Evolutionary conservation across 2,113 vertebrate species (phyloP).

Genomic region (Diphyllodes magnificus): DNA sequence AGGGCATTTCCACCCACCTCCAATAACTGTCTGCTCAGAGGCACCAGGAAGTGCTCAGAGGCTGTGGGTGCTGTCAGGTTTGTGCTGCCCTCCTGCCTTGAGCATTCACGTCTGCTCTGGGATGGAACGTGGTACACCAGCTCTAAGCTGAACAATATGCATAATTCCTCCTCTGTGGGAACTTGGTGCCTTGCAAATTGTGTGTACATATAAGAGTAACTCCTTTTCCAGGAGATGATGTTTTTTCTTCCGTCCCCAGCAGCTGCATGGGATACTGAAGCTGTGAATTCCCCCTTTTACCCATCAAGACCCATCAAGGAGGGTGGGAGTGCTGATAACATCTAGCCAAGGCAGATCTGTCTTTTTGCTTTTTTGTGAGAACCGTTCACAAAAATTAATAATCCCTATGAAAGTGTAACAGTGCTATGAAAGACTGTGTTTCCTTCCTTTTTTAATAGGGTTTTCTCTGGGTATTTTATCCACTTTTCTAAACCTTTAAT

Average conservation of each 20-base stretch:
- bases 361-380: background rate
- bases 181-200: background rate
- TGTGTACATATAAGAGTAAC: background rate
- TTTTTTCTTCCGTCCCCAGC: background rate
- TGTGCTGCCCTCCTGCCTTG: background rate
- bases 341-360: background rate
- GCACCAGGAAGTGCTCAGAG: background rate
- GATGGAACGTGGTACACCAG: accelerated
- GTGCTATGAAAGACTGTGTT: background rate
- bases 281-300: background rate
- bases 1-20: background rate
- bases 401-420: background rate
- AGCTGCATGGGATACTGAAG: background rate
- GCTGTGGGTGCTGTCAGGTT: background rate
- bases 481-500: background rate
- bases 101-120: background rate
- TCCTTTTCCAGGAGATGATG: background rate
- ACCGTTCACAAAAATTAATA: background rate
- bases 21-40: background rate
- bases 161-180: background rate
- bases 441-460: background rate
- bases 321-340: background rate
- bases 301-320: background rate
- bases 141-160: background rate
- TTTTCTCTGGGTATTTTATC: background rate